A percentile compares a stretch with the other conserved stretches of the same genome.
Evolutionary conservation across 2,113 vertebrate genomes (phyloP).

Genomic region (Symphodus melops): DNA sequence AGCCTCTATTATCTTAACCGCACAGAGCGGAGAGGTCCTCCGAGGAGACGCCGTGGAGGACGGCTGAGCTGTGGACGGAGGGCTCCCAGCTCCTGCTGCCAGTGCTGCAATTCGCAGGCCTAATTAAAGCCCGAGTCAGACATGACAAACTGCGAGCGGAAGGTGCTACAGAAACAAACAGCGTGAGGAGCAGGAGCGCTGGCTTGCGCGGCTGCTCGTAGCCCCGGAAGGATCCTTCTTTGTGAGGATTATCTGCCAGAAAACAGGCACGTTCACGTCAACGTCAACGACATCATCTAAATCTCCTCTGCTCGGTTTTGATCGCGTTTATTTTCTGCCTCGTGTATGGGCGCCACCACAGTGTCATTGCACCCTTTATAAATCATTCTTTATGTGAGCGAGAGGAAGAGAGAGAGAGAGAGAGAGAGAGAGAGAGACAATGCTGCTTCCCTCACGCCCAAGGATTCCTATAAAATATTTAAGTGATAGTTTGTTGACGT

Average conservation of each 20-base stretch:
- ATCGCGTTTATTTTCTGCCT: constrained; percentile 64
- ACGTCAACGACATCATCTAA: constrained; percentile 72
- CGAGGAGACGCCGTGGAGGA: constrained; percentile 65
- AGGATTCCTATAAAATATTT: constrained; percentile 50
- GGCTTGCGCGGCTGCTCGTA: constrained; percentile 38
- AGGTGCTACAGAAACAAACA: constrained; percentile 64
- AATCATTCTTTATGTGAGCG: constrained; percentile 26
- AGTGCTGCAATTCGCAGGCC: constrained; percentile 61
- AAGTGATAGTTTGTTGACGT: not conserved
- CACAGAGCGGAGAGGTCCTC: constrained; percentile 73
- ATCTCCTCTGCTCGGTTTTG: constrained; percentile 68
- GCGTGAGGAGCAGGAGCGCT: constrained; percentile 36
- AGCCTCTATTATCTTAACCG: constrained; percentile 75
- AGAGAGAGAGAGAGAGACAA: constrained; percentile 1
- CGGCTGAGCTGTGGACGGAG: constrained; percentile 66
- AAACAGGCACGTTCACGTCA: constrained; percentile 65
- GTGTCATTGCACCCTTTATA: constrained; percentile 23
- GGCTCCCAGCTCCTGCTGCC: constrained; percentile 52
- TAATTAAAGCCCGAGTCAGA: constrained; percentile 74
- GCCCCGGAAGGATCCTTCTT: constrained; percentile 66
- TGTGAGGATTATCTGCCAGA: constrained; percentile 75
- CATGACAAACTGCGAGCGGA: constrained; percentile 71
- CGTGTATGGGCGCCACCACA: constrained; percentile 16
- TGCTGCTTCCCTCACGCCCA: constrained; percentile 1
- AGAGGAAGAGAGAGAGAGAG: not conserved